Evolutionary conservation across 2,113 vertebrate genomes (phyloP), one percentile per base, ranked within the genome.

Genomic region (Opisthocomus hoazin): DNA sequence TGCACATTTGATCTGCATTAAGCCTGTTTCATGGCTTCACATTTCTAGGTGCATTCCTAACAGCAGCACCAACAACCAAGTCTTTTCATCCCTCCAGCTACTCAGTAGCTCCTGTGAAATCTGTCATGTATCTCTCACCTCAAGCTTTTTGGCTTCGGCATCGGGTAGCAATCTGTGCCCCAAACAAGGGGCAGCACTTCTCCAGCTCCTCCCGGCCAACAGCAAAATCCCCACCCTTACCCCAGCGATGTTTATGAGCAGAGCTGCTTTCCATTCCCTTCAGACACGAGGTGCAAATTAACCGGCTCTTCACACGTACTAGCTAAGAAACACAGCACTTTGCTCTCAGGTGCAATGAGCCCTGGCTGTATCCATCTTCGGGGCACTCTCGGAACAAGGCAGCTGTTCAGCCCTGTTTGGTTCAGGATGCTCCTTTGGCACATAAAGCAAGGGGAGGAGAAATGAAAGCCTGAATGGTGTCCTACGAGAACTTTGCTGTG

Each of bases 1-100:
- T 2, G 26, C 48, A 89, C 79, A 69, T 93, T 90, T 97, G 94
- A 96, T 96, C 90, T 71, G 77, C 19, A 20, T 93, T 74, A 66
- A 58, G 68, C 93, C 73, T 11, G 15, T 56, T 89, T 91, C 94
- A 87, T 23, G 91, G 94, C 94, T 54, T 43, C 24, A 27, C 63
- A 14, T 39, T 88, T 77, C 71, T 48, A 66, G 81, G 85, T 71
- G 16, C 73, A 60, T 89, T 91, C 92, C 71, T 46, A 39, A 74
- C 57, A 51, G 90, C 73, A 75, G 34, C 50, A 69, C 64, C 17
- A 39, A 32, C 69, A 32, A 64, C 58, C 66, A 56, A 41, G 24
- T 15, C 75, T 96, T 96, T 96, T 94, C 80, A 95, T 79, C 86
- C 90, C 69, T 56, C 34, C 73, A 71, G 39, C 45, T 45, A 43